A percentile compares a stretch with the other conserved stretches of the same genome.
phyloP scores from a whole-genome alignment of 2,888 invertebrate genomes.

The Tethea ocularis region DNA sequence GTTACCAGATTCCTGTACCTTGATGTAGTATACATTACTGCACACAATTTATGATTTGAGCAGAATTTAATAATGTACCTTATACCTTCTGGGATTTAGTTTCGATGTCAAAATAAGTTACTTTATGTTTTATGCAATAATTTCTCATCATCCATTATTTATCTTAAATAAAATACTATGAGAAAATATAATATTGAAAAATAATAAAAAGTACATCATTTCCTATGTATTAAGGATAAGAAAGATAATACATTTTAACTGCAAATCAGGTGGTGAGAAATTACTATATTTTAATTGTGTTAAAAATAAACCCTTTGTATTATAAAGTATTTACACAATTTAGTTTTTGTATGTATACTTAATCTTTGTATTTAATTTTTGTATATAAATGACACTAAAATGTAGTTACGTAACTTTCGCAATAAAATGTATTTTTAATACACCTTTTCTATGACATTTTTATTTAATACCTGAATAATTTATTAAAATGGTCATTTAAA shows the following conservation, averaged over 20 bases:
- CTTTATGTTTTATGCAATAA: not conserved
- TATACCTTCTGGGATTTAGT: not conserved
- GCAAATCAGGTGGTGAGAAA: conserved; percentile 16
- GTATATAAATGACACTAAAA: conserved; percentile 81
- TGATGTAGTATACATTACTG: not conserved
- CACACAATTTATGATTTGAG: not conserved
- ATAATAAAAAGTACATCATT: too few relatives aligned
- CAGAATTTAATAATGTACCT: not conserved
- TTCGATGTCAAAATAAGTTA: not conserved
- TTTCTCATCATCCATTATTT: not conserved
- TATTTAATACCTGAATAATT: too few relatives aligned
- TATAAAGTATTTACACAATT: conserved; percentile 62
- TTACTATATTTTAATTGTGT: conserved; percentile 16
- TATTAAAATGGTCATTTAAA: too few relatives aligned
- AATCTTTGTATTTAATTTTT: conserved; percentile 76
- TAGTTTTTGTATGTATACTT: conserved; percentile 51
- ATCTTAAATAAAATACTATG: too few relatives aligned
- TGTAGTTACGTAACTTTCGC: conserved; percentile 79
- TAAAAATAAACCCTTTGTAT: conserved; percentile 45
- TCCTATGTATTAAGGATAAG: too few relatives aligned
- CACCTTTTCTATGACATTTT: conserved; percentile 63
- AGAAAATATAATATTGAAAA: too few relatives aligned
- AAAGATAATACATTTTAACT: too few relatives aligned
- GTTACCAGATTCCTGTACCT: not conserved
- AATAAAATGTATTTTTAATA: conserved; percentile 84